Conservation (phyloP, 2,797 vertebrate genomes). For the Sarcoramphus papa region DNA sequence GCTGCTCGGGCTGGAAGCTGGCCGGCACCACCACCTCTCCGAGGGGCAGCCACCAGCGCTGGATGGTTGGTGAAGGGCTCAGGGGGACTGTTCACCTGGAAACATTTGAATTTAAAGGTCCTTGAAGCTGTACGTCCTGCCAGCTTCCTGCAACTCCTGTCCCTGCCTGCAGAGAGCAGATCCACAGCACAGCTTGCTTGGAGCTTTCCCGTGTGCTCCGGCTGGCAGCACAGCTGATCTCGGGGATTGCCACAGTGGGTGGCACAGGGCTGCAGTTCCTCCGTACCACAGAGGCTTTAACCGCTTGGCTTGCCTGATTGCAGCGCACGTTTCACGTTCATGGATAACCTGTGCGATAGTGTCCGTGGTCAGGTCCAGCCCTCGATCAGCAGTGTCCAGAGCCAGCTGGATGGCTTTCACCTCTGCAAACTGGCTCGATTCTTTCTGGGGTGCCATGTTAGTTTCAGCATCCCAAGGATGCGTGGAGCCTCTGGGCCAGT, state of each 20-base stretch:
- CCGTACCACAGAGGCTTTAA: too few relatives aligned
- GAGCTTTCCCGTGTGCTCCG: background rate
- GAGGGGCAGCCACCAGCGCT: background rate
- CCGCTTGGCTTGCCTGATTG: too few relatives aligned
- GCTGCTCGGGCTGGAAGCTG: background rate
- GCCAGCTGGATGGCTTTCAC: too few relatives aligned
- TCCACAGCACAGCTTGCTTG: background rate
- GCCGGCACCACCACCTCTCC: background rate
- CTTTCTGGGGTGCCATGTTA: too few relatives aligned
- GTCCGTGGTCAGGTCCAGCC: too few relatives aligned
- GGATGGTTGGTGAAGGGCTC: background rate
- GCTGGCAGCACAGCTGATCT: background rate
- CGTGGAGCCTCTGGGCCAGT: too few relatives aligned
- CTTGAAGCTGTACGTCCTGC: background rate
- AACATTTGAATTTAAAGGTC: background rate
- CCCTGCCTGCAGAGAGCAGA: background rate
- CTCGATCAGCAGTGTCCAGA: too few relatives aligned
- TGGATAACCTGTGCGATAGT: too few relatives aligned
- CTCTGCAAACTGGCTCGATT: too few relatives aligned
- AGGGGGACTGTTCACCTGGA: background rate
- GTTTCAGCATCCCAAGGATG: too few relatives aligned
- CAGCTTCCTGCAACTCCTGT: background rate
- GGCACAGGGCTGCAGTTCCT: background rate
- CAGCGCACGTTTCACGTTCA: too few relatives aligned
- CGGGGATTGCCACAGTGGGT: background rate